Percentiles rank a stretch among this genome's conserved stretches.
These are phyloP conservation scores for Tetrax tetrax DNA, from an alignment of 2,113 vertebrate genomes.

Conservation along the genomic window DNA sequence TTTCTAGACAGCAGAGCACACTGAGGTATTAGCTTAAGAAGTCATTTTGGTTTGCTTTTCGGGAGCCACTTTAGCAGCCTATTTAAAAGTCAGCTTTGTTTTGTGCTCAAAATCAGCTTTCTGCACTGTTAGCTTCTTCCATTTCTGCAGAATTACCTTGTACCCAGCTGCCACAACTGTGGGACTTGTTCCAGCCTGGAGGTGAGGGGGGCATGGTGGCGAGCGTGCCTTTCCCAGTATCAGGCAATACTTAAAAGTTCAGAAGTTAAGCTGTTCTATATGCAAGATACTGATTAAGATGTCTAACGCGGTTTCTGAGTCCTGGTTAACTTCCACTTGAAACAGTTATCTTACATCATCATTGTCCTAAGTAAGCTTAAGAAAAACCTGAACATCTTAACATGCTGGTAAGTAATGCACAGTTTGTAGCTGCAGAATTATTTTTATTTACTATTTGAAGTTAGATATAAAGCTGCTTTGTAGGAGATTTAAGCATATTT, in stretches of 20 bases:
- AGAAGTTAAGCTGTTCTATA: background rate
- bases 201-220: fast-evolving
- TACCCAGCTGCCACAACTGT: background rate
- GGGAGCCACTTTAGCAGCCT: background rate
- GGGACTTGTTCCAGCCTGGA: background rate
- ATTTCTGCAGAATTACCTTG: background rate
- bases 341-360: background rate
- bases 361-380: background rate
- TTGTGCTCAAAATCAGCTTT: background rate
- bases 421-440: background rate
- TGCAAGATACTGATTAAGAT: background rate
- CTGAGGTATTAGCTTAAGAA: background rate
- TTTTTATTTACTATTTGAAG: background rate
- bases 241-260: background rate
- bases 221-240: too few relatives aligned
- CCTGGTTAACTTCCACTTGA: background rate
- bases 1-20: background rate
- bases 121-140: background rate
- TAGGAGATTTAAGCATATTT: background rate
- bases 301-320: background rate
- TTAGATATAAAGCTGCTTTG: background rate
- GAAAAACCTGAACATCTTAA: background rate
- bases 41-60: background rate
- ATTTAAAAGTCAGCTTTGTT: background rate
- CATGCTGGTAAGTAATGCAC: background rate